Evolutionary conservation across 2,888 invertebrate genomes (phyloP), one percentile per base, ranked within the genome.

Genomic region (Chloroclysta siterata): DNA sequence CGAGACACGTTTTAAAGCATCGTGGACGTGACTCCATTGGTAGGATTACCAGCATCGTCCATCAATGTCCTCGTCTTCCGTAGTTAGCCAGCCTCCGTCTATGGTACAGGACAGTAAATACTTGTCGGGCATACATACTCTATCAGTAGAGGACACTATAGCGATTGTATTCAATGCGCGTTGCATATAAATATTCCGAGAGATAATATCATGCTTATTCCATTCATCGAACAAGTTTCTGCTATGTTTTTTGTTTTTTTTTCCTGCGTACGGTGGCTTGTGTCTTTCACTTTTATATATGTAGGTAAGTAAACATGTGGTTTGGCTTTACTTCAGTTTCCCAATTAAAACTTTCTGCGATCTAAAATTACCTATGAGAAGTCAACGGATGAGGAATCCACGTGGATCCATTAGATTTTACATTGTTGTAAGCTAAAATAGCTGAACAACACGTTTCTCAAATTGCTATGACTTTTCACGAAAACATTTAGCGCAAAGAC

Each of bases 51-150:
- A 76, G 74, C 64, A 69, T 70, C 65, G 69, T 71, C 76, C 71
- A 75, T 76, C 81, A 61, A 61, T 65, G 86, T 84, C 89, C 88
- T 87, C 87, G 87, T 79, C 78, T 77, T 78, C 78, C 77, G 81
- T 80, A 75, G 76, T 79, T 73, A 75, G 72, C 72, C 65, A 72
- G 76, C 72, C 73, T 73, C 77, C 77, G 77, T 77, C 78, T 80
- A 79, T 81, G 80, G 81, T 53, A 48, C 72, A 73, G 79, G 78
- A 82, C 82, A 83, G 82, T 82, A 81, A 80, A 83, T 61, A 81
- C 80, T 81, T 77, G 78, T 78, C 78, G 77, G 80, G 78, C 80
- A 80, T 77, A 81, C 78, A 78, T 78, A 82, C 76, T 75, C 53
- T 56, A 60, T 53, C 56, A 28, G 74, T 53, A 15, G 74, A 76